A percentile compares a stretch with the other conserved stretches of the same genome.
Conservation (phyloP, 2,113 vertebrate species). For the Siniperca knerii region DNA sequence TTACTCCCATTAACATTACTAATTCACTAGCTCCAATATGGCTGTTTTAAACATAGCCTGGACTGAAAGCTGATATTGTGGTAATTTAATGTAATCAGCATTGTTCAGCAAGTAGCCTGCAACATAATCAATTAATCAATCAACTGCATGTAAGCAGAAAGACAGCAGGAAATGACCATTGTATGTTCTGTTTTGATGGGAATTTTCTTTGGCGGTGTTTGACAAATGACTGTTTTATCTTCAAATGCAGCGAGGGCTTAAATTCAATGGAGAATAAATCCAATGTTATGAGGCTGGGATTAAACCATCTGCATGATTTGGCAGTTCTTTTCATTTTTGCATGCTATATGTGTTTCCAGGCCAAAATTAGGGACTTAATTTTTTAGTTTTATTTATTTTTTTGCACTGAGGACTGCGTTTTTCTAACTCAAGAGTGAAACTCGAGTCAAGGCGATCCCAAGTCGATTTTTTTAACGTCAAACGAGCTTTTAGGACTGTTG, state of each 20-base stretch:
- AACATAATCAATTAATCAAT: conserved; percentile 36
- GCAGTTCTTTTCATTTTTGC: conserved; percentile 47
- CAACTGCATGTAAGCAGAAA: not conserved
- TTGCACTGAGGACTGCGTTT: not conserved
- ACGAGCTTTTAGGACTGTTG: not conserved
- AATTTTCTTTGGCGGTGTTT: conserved; percentile 47
- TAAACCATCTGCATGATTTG: conserved; percentile 73
- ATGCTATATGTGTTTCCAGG: conserved; percentile 29
- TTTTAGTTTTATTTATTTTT: not conserved
- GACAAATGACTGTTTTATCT: conserved; percentile 64
- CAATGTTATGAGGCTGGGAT: conserved; percentile 58
- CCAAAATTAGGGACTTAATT: conserved; percentile 48
- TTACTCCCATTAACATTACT: conserved; percentile 26
- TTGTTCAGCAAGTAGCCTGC: not conserved
- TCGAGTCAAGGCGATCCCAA: not conserved
- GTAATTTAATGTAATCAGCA: conserved; percentile 23
- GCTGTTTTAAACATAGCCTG: not conserved
- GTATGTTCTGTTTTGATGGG: conserved; percentile 30
- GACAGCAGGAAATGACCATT: conserved; percentile 16
- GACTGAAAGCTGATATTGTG: not conserved
- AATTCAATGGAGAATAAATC: conserved; percentile 56
- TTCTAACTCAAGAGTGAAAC: conserved; percentile 10
- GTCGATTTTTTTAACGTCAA: not conserved
- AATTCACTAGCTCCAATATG: conserved; percentile 17
- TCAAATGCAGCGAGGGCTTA: conserved; percentile 55